A percentile compares a stretch with the other conserved stretches of the same genome.
Conservation (phyloP, 2,888 invertebrate species). For the Lasius platythorax region DNA sequence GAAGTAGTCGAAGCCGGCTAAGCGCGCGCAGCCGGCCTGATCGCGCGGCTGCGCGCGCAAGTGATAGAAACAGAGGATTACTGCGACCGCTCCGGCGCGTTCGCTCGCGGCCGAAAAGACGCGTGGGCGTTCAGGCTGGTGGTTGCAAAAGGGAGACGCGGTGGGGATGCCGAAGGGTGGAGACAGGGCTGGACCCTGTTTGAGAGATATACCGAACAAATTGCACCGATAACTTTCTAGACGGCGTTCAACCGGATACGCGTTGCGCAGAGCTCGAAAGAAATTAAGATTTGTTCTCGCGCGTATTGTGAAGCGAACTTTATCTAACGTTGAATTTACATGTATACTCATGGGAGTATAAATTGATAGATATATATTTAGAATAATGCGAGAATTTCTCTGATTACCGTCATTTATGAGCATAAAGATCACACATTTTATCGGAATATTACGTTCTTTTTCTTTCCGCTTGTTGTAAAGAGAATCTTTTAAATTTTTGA, state of each 20-base stretch:
- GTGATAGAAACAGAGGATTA: constrained; percentile 55
- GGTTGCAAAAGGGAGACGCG: constrained; percentile 49
- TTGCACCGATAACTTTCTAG: constrained; percentile 35
- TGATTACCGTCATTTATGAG: background rate
- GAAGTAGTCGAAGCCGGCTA: constrained; percentile 59
- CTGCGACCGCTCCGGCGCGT: constrained; percentile 55
- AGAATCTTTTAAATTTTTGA: background rate
- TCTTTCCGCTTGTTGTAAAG: background rate
- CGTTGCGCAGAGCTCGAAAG: background rate
- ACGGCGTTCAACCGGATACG: background rate
- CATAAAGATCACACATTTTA: background rate
- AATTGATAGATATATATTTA: background rate
- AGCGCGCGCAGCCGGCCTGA: constrained; percentile 51
- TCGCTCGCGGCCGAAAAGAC: constrained; percentile 66
- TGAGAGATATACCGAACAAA: constrained; percentile 35
- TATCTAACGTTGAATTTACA: constrained; percentile 8
- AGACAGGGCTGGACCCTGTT: constrained; percentile 63
- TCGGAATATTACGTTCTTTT: background rate
- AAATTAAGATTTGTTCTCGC: constrained; percentile 9
- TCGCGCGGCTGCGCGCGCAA: constrained; percentile 46
- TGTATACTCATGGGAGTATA: background rate
- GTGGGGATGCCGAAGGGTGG: constrained; percentile 54
- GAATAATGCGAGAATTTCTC: background rate
- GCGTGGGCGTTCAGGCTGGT: constrained; percentile 69
- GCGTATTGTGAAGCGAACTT: background rate